Conservation (phyloP, 1,140 invertebrate genomes). For the Phenacoccus solenopsis region DNA sequence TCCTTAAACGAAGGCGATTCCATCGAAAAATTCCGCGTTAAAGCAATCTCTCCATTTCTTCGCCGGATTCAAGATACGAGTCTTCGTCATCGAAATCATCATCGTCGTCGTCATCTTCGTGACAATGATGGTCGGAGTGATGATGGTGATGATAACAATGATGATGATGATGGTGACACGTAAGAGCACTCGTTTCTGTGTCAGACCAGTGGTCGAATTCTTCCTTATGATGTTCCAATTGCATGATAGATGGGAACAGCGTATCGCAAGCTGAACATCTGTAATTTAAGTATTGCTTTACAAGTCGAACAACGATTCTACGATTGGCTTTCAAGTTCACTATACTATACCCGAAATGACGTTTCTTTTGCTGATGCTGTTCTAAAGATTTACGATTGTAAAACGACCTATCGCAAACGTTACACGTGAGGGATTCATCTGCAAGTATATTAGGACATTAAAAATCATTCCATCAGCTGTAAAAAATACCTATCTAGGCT, state of each 20-base stretch:
- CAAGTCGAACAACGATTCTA: too few species aligned
- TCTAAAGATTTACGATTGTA: slow-evolving; percentile 49
- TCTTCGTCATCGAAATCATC: slow-evolving; percentile 24
- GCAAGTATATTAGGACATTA: too few species aligned
- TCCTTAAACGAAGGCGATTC: too few species aligned
- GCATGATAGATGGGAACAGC: slow-evolving; percentile 61
- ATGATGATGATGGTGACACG: slow-evolving; percentile 11
- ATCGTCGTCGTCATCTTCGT: not conserved
- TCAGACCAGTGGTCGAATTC: slow-evolving; percentile 67
- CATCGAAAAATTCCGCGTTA: too few species aligned
- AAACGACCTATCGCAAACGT: slow-evolving; percentile 63
- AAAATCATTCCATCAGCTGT: too few species aligned
- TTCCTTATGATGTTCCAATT: slow-evolving; percentile 65
- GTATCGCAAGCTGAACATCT: slow-evolving; percentile 66
- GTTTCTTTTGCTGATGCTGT: slow-evolving; percentile 62
- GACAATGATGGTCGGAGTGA: slow-evolving; percentile 1
- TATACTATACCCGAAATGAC: slow-evolving; percentile 54
- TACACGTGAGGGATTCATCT: slow-evolving; percentile 63
- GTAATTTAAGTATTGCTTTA: too few species aligned
- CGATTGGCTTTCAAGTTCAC: too few species aligned
- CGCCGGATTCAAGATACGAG: slow-evolving; percentile 23
- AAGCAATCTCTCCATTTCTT: slow-evolving; percentile 28
- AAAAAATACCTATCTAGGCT: too few species aligned
- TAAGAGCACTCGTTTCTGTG: slow-evolving; percentile 34
- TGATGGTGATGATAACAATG: not conserved